Conservation (phyloP, 2,888 invertebrate genomes). For the Icerya purchasi region DNA sequence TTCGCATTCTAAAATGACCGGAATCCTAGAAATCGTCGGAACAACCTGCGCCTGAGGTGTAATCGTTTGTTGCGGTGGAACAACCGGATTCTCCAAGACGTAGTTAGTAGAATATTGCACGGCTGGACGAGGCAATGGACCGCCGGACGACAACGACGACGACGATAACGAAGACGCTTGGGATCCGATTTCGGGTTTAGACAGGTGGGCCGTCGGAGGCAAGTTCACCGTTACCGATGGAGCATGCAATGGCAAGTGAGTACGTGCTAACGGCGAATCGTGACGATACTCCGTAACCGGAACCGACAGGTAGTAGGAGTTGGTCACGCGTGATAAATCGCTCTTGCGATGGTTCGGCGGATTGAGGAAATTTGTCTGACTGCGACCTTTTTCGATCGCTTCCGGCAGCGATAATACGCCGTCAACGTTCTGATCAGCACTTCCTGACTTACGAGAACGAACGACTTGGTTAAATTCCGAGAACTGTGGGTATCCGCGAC, state of each 20-base stretch:
- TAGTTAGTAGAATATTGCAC: background rate
- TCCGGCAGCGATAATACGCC: too few species aligned
- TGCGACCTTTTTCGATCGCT: too few species aligned
- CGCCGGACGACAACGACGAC: background rate
- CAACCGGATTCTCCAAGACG: background rate
- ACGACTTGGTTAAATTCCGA: background rate
- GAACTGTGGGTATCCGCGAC: background rate
- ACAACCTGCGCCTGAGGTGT: background rate
- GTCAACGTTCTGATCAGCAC: background rate
- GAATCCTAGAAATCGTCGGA: background rate
- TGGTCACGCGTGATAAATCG: background rate
- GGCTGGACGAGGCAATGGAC: background rate
- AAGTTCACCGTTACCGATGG: background rate
- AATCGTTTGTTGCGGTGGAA: too few species aligned
- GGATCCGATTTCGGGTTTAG: background rate
- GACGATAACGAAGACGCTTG: background rate
- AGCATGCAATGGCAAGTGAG: background rate
- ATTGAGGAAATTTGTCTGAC: background rate
- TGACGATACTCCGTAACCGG: background rate
- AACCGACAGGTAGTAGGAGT: background rate
- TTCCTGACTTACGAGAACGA: background rate
- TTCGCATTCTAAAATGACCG: background rate
- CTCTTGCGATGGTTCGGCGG: background rate
- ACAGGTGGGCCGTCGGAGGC: background rate
- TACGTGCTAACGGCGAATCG: background rate